A percentile compares a stretch with the other conserved stretches of the same genome.
Conservation (phyloP, 2,113 vertebrate genomes). For the Sander lucioperca region DNA sequence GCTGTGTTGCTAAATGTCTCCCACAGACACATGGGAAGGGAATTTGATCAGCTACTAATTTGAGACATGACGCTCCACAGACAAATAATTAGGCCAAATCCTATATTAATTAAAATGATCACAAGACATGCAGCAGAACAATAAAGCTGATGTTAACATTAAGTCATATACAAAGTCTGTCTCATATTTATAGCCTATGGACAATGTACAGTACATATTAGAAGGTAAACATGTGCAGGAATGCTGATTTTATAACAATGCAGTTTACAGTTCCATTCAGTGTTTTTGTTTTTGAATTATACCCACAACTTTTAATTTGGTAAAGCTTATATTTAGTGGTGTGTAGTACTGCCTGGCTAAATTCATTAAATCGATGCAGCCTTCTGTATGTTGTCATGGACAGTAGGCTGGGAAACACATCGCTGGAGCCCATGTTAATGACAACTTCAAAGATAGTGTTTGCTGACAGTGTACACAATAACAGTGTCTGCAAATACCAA, state of each 20-base stretch:
- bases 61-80: neutral
- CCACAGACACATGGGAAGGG: neutral
- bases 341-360: neutral
- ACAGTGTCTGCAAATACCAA: constrained; percentile 39
- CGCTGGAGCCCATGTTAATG: constrained; percentile 1
- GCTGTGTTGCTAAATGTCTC: neutral
- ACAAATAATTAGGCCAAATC: neutral
- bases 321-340: neutral
- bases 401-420: neutral
- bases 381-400: constrained; percentile 10
- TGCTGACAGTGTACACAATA: constrained; percentile 16
- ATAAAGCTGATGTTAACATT: neutral
- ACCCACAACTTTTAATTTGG: neutral
- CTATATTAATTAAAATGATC: neutral
- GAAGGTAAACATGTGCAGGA: neutral
- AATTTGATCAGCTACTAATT: neutral
- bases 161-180: neutral
- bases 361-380: neutral
- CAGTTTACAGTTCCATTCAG: neutral
- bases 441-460: constrained; percentile 21
- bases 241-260: neutral
- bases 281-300: neutral
- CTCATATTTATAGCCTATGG: neutral
- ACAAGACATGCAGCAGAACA: neutral
- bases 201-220: too few relatives aligned